Percentiles rank a stretch among this genome's conserved stretches.
These are phyloP conservation scores for Leptinotarsa rubiginosa DNA, from an alignment of 2,888 invertebrate genomes.

Conservation along the genomic window DNA sequence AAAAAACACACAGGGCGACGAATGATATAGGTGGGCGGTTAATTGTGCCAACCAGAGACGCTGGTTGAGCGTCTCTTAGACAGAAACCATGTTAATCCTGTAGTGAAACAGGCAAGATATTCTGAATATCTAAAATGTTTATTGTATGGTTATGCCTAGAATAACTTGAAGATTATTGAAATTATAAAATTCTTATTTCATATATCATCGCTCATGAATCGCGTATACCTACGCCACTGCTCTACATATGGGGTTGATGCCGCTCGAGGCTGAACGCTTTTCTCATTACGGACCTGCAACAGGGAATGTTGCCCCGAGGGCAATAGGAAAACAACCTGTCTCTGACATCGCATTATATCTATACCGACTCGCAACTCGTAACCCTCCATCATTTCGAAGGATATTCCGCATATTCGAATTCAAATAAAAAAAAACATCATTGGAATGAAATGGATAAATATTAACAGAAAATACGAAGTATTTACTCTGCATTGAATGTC, in stretches of 20 bases:
- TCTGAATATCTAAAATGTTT: not conserved
- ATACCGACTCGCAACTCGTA: conserved; percentile 45
- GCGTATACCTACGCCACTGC: conserved; percentile 30
- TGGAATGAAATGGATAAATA: conserved; percentile 11
- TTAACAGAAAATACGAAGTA: not conserved
- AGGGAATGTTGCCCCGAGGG: conserved; percentile 59
- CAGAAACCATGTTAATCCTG: too few relatives aligned
- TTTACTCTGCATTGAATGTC: not conserved
- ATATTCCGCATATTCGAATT: conserved; percentile 16
- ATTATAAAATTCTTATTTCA: too few relatives aligned
- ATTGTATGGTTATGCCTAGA: too few relatives aligned
- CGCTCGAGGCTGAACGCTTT: conserved; percentile 49
- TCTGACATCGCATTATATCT: conserved; percentile 60
- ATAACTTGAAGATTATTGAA: too few relatives aligned
- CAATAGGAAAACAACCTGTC: conserved; percentile 58
- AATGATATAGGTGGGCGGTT: too few relatives aligned
- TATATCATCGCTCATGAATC: not conserved
- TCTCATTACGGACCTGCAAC: conserved; percentile 51
- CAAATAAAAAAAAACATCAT: conserved; percentile 28
- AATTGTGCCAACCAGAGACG: too few relatives aligned
- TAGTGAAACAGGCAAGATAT: too few relatives aligned
- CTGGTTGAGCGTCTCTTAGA: too few relatives aligned
- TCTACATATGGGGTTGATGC: conserved; percentile 59
- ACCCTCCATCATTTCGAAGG: conserved; percentile 33
- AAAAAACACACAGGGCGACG: too few relatives aligned